phyloP scores from a whole-genome alignment of 1,140 invertebrate species.

The Sycophila sp. region DNA sequence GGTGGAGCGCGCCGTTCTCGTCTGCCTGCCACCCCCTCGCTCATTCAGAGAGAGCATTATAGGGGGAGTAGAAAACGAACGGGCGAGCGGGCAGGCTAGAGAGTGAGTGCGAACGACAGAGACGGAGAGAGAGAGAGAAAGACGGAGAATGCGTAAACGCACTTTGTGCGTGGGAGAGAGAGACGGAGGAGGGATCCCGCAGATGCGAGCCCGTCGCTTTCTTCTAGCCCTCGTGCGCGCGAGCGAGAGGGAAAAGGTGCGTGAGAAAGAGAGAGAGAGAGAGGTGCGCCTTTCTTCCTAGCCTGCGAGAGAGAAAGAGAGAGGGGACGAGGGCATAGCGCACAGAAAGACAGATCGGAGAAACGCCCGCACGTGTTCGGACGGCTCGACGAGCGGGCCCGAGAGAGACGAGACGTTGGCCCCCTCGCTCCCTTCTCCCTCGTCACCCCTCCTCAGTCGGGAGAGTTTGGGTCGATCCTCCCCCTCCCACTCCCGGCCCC shows the following conservation, averaged over 20 bases:
- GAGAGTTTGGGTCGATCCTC: slow-evolving; percentile 31
- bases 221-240: slow-evolving; percentile 22
- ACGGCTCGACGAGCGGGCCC: not conserved
- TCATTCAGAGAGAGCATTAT: slow-evolving; percentile 36
- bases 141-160: not conserved
- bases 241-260: not conserved
- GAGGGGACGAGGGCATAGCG: not conserved
- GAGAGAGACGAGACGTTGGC: not conserved
- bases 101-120: slow-evolving; percentile 17
- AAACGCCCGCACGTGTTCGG: not conserved
- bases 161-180: not conserved
- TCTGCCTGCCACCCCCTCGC: slow-evolving; percentile 55
- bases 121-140: not conserved
- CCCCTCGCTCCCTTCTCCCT: not conserved
- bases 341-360: not conserved
- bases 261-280: not conserved
- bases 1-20: slow-evolving; percentile 49
- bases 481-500: slow-evolving; percentile 27
- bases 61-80: slow-evolving; percentile 51
- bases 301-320: not conserved
- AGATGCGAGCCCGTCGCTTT: slow-evolving; percentile 26
- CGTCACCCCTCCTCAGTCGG: not conserved
- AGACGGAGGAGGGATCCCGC: not conserved
- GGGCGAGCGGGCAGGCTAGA: not conserved
- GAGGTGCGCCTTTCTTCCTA: not conserved